A percentile compares a stretch with the other conserved stretches of the same genome.
These are phyloP conservation scores for Paraplagusia blochii DNA, from an alignment of 2,113 vertebrate species.

Conservation along the genomic window DNA sequence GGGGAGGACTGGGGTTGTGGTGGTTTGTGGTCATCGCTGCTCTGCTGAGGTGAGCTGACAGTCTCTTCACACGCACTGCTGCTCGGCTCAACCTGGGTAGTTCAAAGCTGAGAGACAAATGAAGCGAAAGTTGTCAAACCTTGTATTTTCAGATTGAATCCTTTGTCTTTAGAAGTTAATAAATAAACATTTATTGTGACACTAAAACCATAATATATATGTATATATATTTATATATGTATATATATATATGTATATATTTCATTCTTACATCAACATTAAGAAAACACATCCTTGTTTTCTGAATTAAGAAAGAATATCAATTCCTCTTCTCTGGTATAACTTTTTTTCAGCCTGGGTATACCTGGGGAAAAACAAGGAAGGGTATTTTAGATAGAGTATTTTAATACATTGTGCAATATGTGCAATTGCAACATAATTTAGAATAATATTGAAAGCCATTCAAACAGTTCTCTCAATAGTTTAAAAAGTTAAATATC, in stretches of 20 bases:
- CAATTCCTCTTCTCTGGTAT: slow-evolving; percentile 27
- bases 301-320: slow-evolving; percentile 15
- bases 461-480: no score
- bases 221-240: no score
- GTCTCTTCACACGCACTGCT: slow-evolving; percentile 56
- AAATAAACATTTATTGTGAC: no score
- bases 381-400: background rate
- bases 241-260: no score
- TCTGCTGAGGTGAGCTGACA: slow-evolving; percentile 58
- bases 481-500: no score
- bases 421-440: no score
- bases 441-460: no score
- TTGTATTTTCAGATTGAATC: background rate
- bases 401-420: no score
- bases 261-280: slow-evolving; percentile 60
- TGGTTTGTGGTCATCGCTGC: slow-evolving; percentile 76
- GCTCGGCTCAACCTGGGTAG: slow-evolving; percentile 62
- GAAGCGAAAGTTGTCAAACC: background rate
- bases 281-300: slow-evolving; percentile 36
- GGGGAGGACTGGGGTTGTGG: slow-evolving; percentile 24
- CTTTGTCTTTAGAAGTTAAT: no score
- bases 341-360: slow-evolving; percentile 7
- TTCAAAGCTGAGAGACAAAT: slow-evolving; percentile 35
- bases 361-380: slow-evolving; percentile 6
- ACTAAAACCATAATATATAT: background rate